Evolutionary conservation across 2,888 invertebrate species (phyloP), one percentile per base, ranked within the genome.

Genomic region (Litoditis marina): DNA sequence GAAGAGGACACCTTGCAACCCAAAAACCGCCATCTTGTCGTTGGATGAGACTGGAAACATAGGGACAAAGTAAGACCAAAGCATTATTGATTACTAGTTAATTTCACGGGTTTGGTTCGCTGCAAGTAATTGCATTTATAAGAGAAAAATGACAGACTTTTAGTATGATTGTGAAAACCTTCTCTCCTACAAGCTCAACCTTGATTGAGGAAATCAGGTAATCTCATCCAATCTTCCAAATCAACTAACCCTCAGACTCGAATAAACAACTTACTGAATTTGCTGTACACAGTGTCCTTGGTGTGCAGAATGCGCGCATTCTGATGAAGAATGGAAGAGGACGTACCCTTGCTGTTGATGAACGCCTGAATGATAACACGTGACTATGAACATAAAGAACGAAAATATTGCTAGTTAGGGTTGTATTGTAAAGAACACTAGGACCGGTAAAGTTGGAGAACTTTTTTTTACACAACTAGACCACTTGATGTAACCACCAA

Each of bases 221-320:
- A n/a, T n/a, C n/a, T n/a, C n/a, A n/a, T n/a, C n/a, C n/a, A n/a
- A n/a, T n/a, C n/a, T n/a, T n/a, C n/a, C n/a, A n/a, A n/a, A n/a
- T n/a, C n/a, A 30, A 27, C 46, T 57, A 25, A 28, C 19, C 2
- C 30, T 7, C 6, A 47, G 32, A 47, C 16, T n/a, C n/a, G n/a
- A 47, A 32, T 16, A 13, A 49, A 34, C 27, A 59, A 78, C 58
- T 71, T 65, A 69, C 79, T 80, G 25, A 84, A 75, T 39, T 83
- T 81, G 25, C 82, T 79, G 63, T 84, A 83, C 8, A 83, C 82
- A 22, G 76, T 80, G 7, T 83, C 83, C n/a, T 79, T 78, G n/a
- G 82, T 78, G 65, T 85, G 85, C 55, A 78, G 78, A 56, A 85
- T 79, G 64, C 83, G 83, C 2, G 82, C 84, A 2, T 80, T 80